Base-by-base conservation (phyloP, 2,797 vertebrate genomes). In the Eidolon dupreanum region DNA sequence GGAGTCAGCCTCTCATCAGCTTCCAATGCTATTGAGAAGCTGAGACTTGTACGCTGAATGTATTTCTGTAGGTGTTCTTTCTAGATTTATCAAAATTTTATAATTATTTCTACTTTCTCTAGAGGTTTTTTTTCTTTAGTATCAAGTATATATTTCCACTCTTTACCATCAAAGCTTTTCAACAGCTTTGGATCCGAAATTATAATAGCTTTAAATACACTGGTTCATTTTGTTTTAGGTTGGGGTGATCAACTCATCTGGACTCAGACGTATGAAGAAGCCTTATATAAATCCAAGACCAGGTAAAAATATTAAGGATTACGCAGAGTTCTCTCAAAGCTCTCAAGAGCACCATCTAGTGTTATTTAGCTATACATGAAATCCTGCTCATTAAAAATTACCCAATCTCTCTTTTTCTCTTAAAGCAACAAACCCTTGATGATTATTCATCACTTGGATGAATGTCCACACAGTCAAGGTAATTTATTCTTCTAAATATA, bases 241-340 rank as follows among this genome's bases (percentile, higher is more conserved):
- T 99, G 99, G 99, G 99, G 99, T 2, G 99, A 99, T 95, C 99
- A 99, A 93, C 98, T 99, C 95, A 98, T 99, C 96, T 99, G 99
- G 99, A 99, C 99, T 2, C 99, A 99, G 98, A 99, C 99, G 0
- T 99, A 99, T 0, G 99, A 99, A 97, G 99, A 99, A 97, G 99
- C 98, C 22, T 98, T 99, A 6, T 99, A 98, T 98, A 99, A 99
- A 98, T 90, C 99, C 95, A 99, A 99, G 90, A 98, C 98, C 53
- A 98, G 94, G 99, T 99, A 98, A 98, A 97, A 43, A 41, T 0
- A 41, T 36, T 0, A 0, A 7, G 19, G 2, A 24, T 12, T 20
- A 15, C 6, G 0, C 8, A 7, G 63, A 31, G 16, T 12, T 53
- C 57, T 55, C 46, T 3, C 16, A 49, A 8, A 90, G 31, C 43